Conservation (phyloP, 64 coral and sea anemone genomes). For the Pocillopora verrucosa region DNA sequence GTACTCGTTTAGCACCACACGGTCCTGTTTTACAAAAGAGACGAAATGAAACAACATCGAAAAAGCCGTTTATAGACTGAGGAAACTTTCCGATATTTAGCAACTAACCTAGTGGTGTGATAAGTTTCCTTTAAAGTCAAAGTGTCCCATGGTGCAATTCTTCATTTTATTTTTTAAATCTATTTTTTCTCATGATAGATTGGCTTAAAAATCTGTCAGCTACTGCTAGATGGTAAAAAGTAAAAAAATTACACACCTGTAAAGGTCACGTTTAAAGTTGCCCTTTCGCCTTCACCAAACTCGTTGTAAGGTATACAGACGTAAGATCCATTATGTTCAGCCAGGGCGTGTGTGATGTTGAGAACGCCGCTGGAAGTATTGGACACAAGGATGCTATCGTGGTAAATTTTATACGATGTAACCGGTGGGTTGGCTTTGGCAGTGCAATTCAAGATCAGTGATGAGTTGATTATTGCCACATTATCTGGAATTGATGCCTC, state of each 20-base stretch:
- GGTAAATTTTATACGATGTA: constrained; percentile 42
- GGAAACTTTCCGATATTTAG: not conserved
- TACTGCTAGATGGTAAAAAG: too few relatives aligned
- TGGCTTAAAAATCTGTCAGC: too few relatives aligned
- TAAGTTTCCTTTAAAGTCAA: too few relatives aligned
- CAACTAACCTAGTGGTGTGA: too few relatives aligned
- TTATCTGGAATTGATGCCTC: constrained; percentile 25
- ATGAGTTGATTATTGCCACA: constrained; percentile 22
- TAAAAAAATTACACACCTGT: constrained; percentile 24
- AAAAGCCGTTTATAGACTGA: not conserved
- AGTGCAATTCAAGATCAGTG: constrained; percentile 37
- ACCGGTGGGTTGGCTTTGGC: constrained; percentile 50
- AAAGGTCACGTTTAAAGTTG: constrained; percentile 23
- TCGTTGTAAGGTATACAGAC: constrained; percentile 45
- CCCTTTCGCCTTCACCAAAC: constrained; percentile 27
- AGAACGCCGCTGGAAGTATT: constrained; percentile 16
- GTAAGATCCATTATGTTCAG: constrained; percentile 29
- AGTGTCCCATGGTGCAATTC: too few relatives aligned
- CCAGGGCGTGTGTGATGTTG: constrained; percentile 27
- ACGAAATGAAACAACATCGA: not conserved
- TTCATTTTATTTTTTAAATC: too few relatives aligned
- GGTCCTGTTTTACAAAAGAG: not conserved
- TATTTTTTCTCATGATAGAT: too few relatives aligned
- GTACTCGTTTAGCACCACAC: constrained; percentile 34
- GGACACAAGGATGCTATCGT: constrained; percentile 22